Conservation (phyloP, 2,888 invertebrate species). For the Maniola hyperantus region DNA sequence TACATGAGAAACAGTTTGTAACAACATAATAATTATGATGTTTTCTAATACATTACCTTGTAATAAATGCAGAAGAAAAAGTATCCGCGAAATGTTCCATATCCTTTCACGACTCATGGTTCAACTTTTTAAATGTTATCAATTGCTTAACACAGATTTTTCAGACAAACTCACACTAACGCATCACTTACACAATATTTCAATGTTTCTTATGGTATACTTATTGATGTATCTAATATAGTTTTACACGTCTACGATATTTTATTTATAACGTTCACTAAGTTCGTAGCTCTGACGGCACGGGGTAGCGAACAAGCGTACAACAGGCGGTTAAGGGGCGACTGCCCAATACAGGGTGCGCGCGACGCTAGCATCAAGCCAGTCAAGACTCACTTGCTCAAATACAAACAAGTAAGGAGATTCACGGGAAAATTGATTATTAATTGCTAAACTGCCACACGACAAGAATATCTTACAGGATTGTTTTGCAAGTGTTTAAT, state of each 20-base stretch:
- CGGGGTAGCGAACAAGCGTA: not conserved
- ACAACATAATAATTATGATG: too few relatives aligned
- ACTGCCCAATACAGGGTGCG: constrained; percentile 8
- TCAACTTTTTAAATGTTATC: not conserved
- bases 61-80: constrained; percentile 7
- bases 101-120: constrained; percentile 12
- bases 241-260: not conserved
- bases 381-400: not conserved
- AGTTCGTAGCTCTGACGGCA: constrained; percentile 11
- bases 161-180: not conserved
- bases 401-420: constrained; percentile 3
- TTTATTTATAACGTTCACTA: not conserved
- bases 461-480: not conserved
- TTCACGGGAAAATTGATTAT: constrained; percentile 3
- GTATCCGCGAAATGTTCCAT: constrained; percentile 7
- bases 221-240: not conserved
- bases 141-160: not conserved
- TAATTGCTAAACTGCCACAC: not conserved
- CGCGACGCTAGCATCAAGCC: constrained; percentile 4
- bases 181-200: not conserved
- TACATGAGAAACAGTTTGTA: too few relatives aligned
- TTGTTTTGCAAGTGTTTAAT: not conserved
- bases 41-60: constrained; percentile 3
- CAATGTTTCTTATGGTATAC: not conserved
- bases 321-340: not conserved